These are phyloP conservation scores for Perdita meconis DNA, from an alignment of 2,888 invertebrate genomes.

Conservation along the genomic window DNA sequence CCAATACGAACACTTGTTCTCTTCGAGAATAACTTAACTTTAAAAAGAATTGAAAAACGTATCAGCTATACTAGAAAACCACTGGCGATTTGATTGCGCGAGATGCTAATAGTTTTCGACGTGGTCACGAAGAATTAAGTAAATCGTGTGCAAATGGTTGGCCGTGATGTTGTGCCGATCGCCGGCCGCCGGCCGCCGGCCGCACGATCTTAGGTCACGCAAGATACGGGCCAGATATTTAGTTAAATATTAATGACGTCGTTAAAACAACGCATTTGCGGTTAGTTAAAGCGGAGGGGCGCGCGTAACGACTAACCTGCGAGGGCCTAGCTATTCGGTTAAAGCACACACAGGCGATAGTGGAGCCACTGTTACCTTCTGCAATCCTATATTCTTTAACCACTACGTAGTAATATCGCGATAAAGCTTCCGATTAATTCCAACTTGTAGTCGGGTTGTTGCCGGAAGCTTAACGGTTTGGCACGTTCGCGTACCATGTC, in stretches of 20 bases:
- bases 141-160: slow-evolving; percentile 61
- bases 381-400: slow-evolving; percentile 29
- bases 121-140: slow-evolving; percentile 60
- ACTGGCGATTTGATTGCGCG: no score
- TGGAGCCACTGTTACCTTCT: slow-evolving; percentile 4
- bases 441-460: neutral
- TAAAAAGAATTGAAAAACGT: no score
- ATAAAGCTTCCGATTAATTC: slow-evolving; percentile 56
- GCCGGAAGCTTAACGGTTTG: neutral
- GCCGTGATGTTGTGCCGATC: slow-evolving; percentile 54
- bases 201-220: slow-evolving; percentile 67
- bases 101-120: slow-evolving; percentile 33
- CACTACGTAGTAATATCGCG: slow-evolving; percentile 20
- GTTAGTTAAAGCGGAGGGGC: slow-evolving; percentile 82
- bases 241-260: slow-evolving; percentile 84
- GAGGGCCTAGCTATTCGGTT: slow-evolving; percentile 73
- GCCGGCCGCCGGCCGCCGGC: no score
- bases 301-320: slow-evolving; percentile 76
- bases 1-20: slow-evolving; percentile 9
- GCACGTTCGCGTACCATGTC: neutral
- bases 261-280: slow-evolving; percentile 84
- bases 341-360: slow-evolving; percentile 67
- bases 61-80: no score
- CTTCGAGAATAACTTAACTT: no score
- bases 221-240: slow-evolving; percentile 78